Evolutionary conservation across 2,888 invertebrate genomes (phyloP).

Genomic region (Stomorhina lunata): DNA sequence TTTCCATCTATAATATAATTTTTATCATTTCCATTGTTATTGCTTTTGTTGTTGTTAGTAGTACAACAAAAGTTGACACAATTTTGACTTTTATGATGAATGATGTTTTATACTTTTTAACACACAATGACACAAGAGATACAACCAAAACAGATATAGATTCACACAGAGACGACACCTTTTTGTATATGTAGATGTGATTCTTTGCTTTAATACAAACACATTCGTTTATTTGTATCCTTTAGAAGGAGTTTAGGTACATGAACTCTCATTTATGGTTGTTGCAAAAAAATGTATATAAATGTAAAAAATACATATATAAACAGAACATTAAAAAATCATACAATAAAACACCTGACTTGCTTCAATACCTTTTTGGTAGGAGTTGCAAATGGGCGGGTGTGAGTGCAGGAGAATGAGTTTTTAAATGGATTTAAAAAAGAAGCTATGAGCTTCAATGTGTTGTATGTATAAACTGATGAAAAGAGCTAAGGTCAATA

Average conservation of each 20-base stretch:
- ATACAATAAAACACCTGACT: slow-evolving; percentile 57
- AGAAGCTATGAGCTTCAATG: too few relatives aligned
- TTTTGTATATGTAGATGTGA: background rate
- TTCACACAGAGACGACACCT: background rate
- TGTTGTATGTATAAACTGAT: too few relatives aligned
- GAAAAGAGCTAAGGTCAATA: too few relatives aligned
- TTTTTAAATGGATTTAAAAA: too few relatives aligned
- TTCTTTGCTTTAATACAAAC: background rate
- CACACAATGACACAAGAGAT: too few relatives aligned
- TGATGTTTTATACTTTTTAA: slow-evolving; percentile 60
- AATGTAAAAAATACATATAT: background rate
- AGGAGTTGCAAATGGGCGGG: background rate
- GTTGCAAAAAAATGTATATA: background rate
- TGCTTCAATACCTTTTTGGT: background rate
- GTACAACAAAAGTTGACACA: slow-evolving; percentile 59
- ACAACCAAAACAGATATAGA: slow-evolving; percentile 2
- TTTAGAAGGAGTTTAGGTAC: background rate
- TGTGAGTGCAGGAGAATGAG: background rate
- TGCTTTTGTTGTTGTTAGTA: background rate
- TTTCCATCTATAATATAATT: background rate
- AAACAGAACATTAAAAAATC: slow-evolving; percentile 43
- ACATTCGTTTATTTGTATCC: background rate
- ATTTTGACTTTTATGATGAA: slow-evolving; percentile 63
- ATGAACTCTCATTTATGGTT: slow-evolving; percentile 32
- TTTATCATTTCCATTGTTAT: background rate